Evolutionary conservation across 1,140 invertebrate species (phyloP), one percentile per base, ranked within the genome.

Genomic region (Tetragonula clypearis): DNA sequence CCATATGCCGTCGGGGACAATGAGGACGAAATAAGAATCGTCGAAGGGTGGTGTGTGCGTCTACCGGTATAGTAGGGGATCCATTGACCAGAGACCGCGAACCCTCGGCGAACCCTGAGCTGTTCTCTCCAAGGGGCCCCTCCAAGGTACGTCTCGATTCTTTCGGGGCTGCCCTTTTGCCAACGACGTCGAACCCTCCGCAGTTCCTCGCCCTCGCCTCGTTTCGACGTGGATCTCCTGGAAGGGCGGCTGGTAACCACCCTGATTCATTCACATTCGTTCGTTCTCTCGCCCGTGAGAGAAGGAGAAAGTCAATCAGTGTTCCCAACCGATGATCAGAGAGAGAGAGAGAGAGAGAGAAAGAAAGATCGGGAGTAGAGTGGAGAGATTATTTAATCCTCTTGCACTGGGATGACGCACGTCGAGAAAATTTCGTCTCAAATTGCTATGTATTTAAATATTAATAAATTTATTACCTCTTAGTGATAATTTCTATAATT

Each of bases 1-100:
- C 89, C 91, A 91, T 92, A 92, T 91, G 90, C 80, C 82, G 74
- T 56, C 15, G 23, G 55, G 82, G 81, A 91, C 91, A 91, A 91
- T 91, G 84, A 88, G 41, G 66, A 74, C 53, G 73, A 86, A 91
- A 83, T 85, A 87, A 91, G 88, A 86, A 90, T 91, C 85, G 85
- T 75, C 56, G 76, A 69, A 82, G 83, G 73, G 85, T 83, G 88
- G 88, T 58, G 41, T 58, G 41, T 41, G 41, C 41, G 68, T 35
- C 21, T 30, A 21, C 30, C 62, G 66, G 56, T 65, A 65, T 66
- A 30, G 65, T 3, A 66, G 26, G 82, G 79, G 66, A 35, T 30
- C 87, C 71, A 87, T 88, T 88, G 84, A 88, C 86, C 79, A 74
- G 60, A 75, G 69, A n/a, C 30, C 35, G 26, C 35, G 4, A 56